Conservation (phyloP, 2,888 invertebrate genomes). For the Gandaritis pyraliata region DNA sequence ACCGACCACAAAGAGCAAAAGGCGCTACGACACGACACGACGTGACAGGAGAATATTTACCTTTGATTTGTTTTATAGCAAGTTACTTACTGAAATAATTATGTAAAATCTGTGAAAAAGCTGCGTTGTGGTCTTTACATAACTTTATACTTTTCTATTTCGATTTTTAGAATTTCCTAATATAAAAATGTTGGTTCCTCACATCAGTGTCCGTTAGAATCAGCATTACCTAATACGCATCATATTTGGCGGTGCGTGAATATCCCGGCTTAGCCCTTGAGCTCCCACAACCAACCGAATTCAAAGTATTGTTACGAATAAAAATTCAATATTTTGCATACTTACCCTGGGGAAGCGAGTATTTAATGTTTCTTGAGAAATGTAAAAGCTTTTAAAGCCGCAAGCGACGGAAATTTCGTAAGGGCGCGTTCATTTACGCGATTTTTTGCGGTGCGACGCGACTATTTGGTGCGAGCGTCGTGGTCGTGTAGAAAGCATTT, state of each 20-base stretch:
- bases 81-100: too few relatives aligned
- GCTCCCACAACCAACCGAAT: slow-evolving; percentile 60
- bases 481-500: too few relatives aligned
- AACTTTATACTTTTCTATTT: too few relatives aligned
- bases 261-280: slow-evolving; percentile 70
- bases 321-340: slow-evolving; percentile 82
- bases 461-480: too few relatives aligned
- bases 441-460: too few relatives aligned
- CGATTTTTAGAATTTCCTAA: too few relatives aligned
- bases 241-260: slow-evolving; percentile 66
- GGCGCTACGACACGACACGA: too few relatives aligned
- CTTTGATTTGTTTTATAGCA: too few relatives aligned
- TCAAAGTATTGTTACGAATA: slow-evolving; percentile 73
- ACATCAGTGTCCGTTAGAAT: slow-evolving; percentile 21
- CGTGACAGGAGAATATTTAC: too few relatives aligned
- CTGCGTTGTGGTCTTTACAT: too few relatives aligned
- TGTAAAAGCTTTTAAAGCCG: slow-evolving; percentile 82
- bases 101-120: too few relatives aligned
- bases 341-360: slow-evolving; percentile 59
- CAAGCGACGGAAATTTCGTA: slow-evolving; percentile 65
- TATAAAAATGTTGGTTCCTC: slow-evolving; percentile 1
- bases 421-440: slow-evolving; percentile 41
- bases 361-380: slow-evolving; percentile 77
- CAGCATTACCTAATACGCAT: slow-evolving; percentile 58
- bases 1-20: too few relatives aligned